Conservation (phyloP, 2,888 invertebrate genomes). For the Trachelus tabidus region DNA sequence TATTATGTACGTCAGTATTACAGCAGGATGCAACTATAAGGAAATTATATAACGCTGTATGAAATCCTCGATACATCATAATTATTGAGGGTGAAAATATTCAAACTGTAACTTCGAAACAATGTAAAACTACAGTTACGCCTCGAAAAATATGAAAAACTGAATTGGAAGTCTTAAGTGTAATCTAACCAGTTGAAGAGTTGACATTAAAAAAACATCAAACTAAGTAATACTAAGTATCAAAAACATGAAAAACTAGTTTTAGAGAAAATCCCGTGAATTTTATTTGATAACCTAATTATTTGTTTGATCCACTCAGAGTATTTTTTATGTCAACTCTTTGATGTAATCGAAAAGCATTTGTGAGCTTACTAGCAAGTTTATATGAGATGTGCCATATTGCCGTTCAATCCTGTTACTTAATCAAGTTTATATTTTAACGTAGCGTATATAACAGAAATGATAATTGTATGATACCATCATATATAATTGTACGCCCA, state of each 20-base stretch:
- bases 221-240: background rate
- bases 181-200: background rate
- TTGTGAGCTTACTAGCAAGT: conserved; percentile 15
- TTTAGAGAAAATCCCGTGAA: background rate
- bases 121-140: background rate
- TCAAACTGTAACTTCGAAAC: background rate
- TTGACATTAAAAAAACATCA: background rate
- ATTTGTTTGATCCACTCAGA: background rate
- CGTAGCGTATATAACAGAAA: conserved; percentile 7
- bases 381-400: conserved; percentile 19
- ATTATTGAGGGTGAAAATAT: background rate
- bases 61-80: background rate
- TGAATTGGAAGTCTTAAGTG: background rate
- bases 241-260: background rate
- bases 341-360: background rate
- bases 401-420: conserved; percentile 12
- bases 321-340: background rate
- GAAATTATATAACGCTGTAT: background rate
- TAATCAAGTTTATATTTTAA: conserved; percentile 13
- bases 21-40: background rate
- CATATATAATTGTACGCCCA: background rate
- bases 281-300: background rate
- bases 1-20: background rate
- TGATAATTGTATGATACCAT: background rate
- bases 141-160: background rate